Evolutionary conservation across 2,797 vertebrate species (phyloP), one percentile per base, ranked within the genome.

Genomic region (Microctenopoma stevenorrisi): DNA sequence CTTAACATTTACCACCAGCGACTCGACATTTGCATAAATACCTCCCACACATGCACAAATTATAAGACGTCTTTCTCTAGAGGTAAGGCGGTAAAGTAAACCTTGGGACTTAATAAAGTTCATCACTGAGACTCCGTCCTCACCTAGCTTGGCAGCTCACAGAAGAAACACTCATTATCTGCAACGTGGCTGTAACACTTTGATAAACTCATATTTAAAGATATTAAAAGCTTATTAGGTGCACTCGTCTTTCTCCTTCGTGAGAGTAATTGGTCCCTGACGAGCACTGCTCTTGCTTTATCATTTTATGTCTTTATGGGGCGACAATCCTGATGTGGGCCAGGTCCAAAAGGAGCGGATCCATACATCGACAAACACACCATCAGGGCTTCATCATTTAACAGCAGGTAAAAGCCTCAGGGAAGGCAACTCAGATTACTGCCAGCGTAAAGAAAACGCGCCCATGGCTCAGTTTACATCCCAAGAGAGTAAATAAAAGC

Each of bases 11-110:
- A 75, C 16, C 67, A 51, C 8, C 49, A 44, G 33, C 8, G 2
- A 61, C 37, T 52, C 14, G 38, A 40, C 8, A 73, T 86, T 82
- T 74, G 64, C 71, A 85, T 81, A 76, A 81, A 83, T n/a, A 26
- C 68, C 54, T 61, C 74, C 70, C 59, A 75, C 71, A 43, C 61
- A 67, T 1, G 18, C 53, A 59, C 51, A 64, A 37, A 81, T 76
- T 47, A 76, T 25, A 50, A 46, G 18, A 48, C 44, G 53, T 49
- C n/a, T 22, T 43, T 61, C 65, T 51, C 13, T 4, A 9, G 64
- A 47, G 5, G 4, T 0, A 8, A 49, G 48, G 25, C 3, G 6
- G 67, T 56, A 33, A 47, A 44, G 56, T 11, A 49, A 55, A 72
- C 42, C 44, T 54, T 6, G 18, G 47, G 65, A 52, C 14, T 16